Percentiles rank a stretch among this genome's conserved stretches.
Evolutionary conservation across 2,113 vertebrate genomes (phyloP).

Genomic region (Coregonus clupeaformis): DNA sequence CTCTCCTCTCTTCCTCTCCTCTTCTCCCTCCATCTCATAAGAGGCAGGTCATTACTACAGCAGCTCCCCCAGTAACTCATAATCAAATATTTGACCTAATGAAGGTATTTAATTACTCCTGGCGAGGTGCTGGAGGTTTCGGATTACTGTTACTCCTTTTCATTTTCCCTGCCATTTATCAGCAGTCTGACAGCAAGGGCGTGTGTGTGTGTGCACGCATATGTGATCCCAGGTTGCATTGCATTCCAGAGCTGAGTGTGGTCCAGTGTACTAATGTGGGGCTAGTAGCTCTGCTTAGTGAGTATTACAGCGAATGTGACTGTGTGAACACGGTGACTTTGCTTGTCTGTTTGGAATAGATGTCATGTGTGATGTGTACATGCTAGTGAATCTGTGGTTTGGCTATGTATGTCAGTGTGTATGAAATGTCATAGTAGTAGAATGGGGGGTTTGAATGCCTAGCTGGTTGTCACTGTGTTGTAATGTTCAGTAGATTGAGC

Average conservation of each 20-base stretch:
- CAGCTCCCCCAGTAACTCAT: conserved; percentile 48
- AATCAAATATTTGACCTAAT: conserved; percentile 74
- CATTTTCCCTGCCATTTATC: conserved; percentile 69
- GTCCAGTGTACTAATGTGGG: conserved; percentile 51
- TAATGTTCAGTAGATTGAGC: too few relatives aligned
- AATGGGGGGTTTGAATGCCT: too few relatives aligned
- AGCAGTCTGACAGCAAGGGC: conserved; percentile 22
- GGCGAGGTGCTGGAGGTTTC: conserved; percentile 58
- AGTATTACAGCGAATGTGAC: too few relatives aligned
- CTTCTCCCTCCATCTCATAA: conserved; percentile 20
- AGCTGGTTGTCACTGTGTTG: not conserved
- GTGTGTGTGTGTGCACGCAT: conserved; percentile 26
- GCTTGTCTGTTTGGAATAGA: not conserved
- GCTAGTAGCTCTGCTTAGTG: not conserved
- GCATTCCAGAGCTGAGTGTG: conserved; percentile 25
- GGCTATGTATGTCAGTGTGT: conserved; percentile 2
- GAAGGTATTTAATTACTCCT: conserved; percentile 73
- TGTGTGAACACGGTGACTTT: not conserved
- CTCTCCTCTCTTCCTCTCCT: conserved; percentile 1
- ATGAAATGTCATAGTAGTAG: not conserved
- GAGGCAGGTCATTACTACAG: conserved; percentile 53
- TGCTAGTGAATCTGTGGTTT: not conserved
- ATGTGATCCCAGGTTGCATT: conserved; percentile 22
- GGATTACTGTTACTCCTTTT: conserved; percentile 62
- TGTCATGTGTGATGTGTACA: too few relatives aligned